Percentiles rank a stretch among this genome's conserved stretches.
Conservation (phyloP, 1,140 invertebrate species). For the Drosophila repletoides region DNA sequence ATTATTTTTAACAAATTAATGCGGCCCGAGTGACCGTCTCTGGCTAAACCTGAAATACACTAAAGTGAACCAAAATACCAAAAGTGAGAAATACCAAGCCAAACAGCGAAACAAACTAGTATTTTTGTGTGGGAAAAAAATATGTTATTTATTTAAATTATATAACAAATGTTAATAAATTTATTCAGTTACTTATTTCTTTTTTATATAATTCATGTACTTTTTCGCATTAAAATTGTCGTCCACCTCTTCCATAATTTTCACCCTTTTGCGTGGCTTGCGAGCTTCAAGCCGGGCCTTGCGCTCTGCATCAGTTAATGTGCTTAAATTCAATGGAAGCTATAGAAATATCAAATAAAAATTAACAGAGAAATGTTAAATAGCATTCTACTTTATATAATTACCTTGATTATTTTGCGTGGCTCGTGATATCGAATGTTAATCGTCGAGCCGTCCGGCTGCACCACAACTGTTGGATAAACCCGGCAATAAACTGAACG, state of each 20-base stretch:
- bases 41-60: neutral
- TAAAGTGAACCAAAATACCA: neutral
- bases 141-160: conserved; percentile 3
- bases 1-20: conserved; percentile 28
- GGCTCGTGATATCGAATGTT: conserved; percentile 92
- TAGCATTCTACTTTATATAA: neutral
- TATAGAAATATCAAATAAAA: conserved; percentile 69
- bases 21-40: conserved; percentile 26
- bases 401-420: conserved; percentile 91
- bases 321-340: conserved; percentile 90
- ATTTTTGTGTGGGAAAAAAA: conserved; percentile 10
- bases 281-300: conserved; percentile 86
- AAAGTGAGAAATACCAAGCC: neutral
- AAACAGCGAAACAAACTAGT: neutral
- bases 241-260: conserved; percentile 89
- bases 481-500: conserved; percentile 86
- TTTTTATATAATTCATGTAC: conserved; percentile 90
- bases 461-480: conserved; percentile 90
- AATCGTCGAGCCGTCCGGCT: conserved; percentile 92
- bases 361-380: neutral
- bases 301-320: conserved; percentile 87
- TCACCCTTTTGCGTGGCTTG: conserved; percentile 89
- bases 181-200: no score
- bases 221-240: conserved; percentile 90
- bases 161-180: neutral